phyloP scores from a whole-genome alignment of 2,888 invertebrate species.

The Dolichomitus sp. region DNA sequence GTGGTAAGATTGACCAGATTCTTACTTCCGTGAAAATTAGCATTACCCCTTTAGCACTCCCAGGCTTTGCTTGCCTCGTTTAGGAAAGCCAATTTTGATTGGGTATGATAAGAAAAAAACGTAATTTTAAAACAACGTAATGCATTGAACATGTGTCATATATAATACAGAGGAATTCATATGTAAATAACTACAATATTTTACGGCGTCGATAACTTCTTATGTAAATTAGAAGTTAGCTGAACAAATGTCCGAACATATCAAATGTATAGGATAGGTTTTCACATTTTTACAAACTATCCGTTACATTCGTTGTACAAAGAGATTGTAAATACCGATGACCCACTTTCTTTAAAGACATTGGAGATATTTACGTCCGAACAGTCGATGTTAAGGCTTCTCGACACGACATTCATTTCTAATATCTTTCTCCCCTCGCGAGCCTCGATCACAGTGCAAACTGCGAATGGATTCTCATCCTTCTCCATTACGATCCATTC shows the following conservation, averaged over 20 bases:
- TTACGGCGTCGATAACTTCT: not conserved
- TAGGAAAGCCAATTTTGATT: too few relatives aligned
- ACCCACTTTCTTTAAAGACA: constrained; percentile 14
- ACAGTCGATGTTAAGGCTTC: constrained; percentile 23
- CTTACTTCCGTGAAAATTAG: not conserved
- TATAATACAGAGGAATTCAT: too few relatives aligned
- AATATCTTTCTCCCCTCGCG: constrained; percentile 21
- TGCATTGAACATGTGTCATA: too few relatives aligned
- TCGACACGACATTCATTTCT: constrained; percentile 37
- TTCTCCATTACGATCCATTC: constrained; percentile 64
- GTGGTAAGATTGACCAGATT: too few relatives aligned
- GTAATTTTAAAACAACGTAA: too few relatives aligned
- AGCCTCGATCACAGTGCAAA: constrained; percentile 59
- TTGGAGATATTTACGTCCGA: constrained; percentile 1
- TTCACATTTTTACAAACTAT: not conserved
- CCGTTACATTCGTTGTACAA: too few relatives aligned
- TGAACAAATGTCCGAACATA: not conserved
- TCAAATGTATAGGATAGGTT: not conserved
- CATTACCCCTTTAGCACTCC: not conserved
- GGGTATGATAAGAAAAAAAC: too few relatives aligned
- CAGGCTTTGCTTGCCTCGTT: not conserved
- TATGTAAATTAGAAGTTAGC: not conserved
- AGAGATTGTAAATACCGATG: constrained; percentile 13
- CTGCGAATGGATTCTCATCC: constrained; percentile 63
- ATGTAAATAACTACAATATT: too few relatives aligned